Percentiles rank a stretch among this genome's conserved stretches.
phyloP scores from a whole-genome alignment of 2,888 invertebrate species.

The Smittia sp. region DNA sequence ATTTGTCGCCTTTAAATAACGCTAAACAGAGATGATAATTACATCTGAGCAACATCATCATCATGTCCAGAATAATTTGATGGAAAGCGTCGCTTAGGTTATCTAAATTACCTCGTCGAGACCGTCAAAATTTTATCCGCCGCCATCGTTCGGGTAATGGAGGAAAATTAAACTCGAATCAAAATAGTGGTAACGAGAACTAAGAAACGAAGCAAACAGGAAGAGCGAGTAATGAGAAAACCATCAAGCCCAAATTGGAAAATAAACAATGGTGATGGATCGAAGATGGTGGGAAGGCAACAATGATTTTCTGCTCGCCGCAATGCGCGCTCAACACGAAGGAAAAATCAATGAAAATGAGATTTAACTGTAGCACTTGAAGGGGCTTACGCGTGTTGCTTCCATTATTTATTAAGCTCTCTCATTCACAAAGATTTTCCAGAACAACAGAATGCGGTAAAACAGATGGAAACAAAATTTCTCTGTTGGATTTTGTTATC shows the following conservation, averaged over 20 bases:
- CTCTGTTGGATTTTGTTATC: neutral
- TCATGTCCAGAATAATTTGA: neutral
- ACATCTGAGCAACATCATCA: neutral
- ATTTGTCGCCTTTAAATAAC: slow-evolving; percentile 3
- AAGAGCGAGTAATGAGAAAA: slow-evolving; percentile 2
- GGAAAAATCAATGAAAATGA: slow-evolving; percentile 5
- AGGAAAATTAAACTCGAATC: slow-evolving; percentile 27
- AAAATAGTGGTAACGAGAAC: neutral
- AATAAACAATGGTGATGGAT: neutral
- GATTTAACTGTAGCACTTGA: slow-evolving; percentile 13
- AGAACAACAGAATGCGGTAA: too few species aligned
- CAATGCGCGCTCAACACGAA: neutral
- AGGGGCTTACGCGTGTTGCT: slow-evolving; percentile 14
- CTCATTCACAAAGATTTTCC: neutral
- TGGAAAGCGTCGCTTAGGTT: neutral
- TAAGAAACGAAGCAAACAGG: neutral
- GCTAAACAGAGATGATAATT: neutral
- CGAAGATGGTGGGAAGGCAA: neutral
- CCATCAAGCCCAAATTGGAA: slow-evolving; percentile 3
- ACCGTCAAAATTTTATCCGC: neutral
- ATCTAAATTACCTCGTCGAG: slow-evolving; percentile 1
- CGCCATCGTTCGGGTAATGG: neutral
- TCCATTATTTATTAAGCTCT: neutral
- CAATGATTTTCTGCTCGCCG: neutral
- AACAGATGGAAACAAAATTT: slow-evolving; percentile 2